phyloP scores from a whole-genome alignment of 2,113 vertebrate species.

The Vimba vimba region DNA sequence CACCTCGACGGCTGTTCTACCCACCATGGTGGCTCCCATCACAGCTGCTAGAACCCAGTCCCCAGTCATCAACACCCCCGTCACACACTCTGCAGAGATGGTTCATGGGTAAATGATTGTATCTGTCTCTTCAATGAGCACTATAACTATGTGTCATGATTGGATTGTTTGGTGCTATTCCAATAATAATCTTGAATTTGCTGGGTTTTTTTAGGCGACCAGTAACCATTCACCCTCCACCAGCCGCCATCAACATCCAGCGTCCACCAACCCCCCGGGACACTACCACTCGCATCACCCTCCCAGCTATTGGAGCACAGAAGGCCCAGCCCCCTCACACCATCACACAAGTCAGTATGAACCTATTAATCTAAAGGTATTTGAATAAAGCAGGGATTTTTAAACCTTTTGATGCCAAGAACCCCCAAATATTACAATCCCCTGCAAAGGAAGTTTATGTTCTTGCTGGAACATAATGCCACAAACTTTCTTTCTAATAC shows the following conservation, averaged over 20 bases:
- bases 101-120: constrained; percentile 82
- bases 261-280: constrained; percentile 86
- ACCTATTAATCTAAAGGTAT: background rate
- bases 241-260: constrained; percentile 90
- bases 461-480: background rate
- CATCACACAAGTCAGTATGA: constrained; percentile 85
- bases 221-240: constrained; percentile 89
- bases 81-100: constrained; percentile 88
- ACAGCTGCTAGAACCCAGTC: constrained; percentile 93
- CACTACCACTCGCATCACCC: constrained; percentile 84
- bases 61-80: constrained; percentile 89
- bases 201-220: constrained; percentile 77
- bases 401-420: background rate
- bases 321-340: constrained; percentile 92
- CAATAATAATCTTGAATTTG: background rate
- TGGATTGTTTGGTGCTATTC: background rate
- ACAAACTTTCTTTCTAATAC: background rate
- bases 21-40: constrained; percentile 93
- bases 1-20: constrained; percentile 89
- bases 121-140: background rate
- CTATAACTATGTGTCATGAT: background rate
- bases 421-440: background rate
- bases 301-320: constrained; percentile 87
- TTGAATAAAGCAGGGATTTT: background rate
- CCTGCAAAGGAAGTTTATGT: background rate